phyloP scores from a whole-genome alignment of 2,888 invertebrate genomes.

The Fragum whitleyi region DNA sequence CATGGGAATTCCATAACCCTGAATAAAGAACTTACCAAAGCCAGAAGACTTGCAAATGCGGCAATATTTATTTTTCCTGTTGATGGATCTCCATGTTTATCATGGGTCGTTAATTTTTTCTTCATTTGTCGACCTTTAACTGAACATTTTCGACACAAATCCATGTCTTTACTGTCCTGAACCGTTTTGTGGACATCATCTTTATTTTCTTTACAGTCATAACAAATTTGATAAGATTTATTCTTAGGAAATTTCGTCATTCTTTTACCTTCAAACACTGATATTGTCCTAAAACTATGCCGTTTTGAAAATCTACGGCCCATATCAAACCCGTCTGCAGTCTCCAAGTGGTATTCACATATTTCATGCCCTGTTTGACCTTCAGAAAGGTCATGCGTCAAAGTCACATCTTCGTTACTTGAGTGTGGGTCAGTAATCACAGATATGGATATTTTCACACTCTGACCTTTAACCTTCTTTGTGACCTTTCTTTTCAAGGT shows the following conservation, averaged over 20 bases:
- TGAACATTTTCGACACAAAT: constrained; percentile 54
- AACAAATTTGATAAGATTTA: constrained; percentile 67
- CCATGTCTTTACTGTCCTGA: constrained; percentile 33
- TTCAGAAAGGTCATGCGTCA: constrained; percentile 21
- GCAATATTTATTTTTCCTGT: constrained; percentile 57
- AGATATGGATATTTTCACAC: constrained; percentile 60
- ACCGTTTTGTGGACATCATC: constrained; percentile 52
- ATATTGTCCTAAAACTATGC: constrained; percentile 40
- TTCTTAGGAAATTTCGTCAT: constrained; percentile 63
- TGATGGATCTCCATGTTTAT: not conserved
- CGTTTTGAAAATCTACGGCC: constrained; percentile 9
- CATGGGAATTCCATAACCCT: too few species aligned
- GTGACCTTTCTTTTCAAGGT: constrained; percentile 59
- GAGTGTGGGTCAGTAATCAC: constrained; percentile 57
- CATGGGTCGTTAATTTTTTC: not conserved
- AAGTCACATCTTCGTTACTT: constrained; percentile 42
- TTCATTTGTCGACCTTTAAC: constrained; percentile 36
- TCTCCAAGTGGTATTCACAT: constrained; percentile 16
- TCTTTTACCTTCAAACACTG: constrained; percentile 45
- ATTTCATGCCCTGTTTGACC: constrained; percentile 6
- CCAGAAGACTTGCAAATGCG: constrained; percentile 68
- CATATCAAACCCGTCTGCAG: not conserved
- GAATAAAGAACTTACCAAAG: constrained; percentile 69
- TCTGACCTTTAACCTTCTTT: constrained; percentile 50
- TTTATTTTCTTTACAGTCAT: constrained; percentile 56